Base-by-base conservation (phyloP, 1,140 invertebrate species). In the Tetraneura akinire region DNA sequence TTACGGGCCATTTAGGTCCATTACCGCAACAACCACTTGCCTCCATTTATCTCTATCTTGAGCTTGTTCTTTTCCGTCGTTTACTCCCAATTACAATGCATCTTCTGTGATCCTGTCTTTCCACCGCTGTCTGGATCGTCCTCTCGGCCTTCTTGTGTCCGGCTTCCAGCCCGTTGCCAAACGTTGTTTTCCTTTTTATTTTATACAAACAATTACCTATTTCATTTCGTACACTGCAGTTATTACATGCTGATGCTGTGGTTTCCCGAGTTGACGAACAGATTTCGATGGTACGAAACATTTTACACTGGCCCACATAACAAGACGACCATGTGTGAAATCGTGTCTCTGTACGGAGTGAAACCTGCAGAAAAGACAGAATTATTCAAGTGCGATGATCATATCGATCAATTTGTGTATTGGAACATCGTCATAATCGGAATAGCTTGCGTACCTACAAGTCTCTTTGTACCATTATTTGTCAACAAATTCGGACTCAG, bases 161-260 rank as follows among this genome's bases (percentile, higher is more conserved):
- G n/a, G n/a, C n/a, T n/a, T n/a, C n/a, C n/a, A n/a, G n/a, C n/a
- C n/a, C n/a, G n/a, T n/a, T n/a, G 32, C 3, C 8, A 37, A 37
- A 3, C 8, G 32, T 37, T 37, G 32, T 37, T 37, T 37, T 8
- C 8, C 8, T 8, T 37, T 37, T 37, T 37, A 8, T 4, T 37
- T 4, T 37, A 37, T 37, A 37, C 32, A 3, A n/a, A 37, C 32
- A 37, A 37, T 37, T n/a, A n/a, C n/a, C 3, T 37, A 8, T 37
- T 37, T 37, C 8, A 37, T 37, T n/a, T n/a, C 32, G 3, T 37
- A 37, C 32, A 11, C 21, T n/a, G 3, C 84, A 91, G 92, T 81
- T 95, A 95, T 84, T 95, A 95, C 83, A 93, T 93, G 66, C 86
- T 95, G 26, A 94, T 94, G 92, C 94, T 95, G 91, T 95, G 94